Base-by-base conservation (phyloP, 2,888 invertebrate species). In the Drosophila recens region DNA sequence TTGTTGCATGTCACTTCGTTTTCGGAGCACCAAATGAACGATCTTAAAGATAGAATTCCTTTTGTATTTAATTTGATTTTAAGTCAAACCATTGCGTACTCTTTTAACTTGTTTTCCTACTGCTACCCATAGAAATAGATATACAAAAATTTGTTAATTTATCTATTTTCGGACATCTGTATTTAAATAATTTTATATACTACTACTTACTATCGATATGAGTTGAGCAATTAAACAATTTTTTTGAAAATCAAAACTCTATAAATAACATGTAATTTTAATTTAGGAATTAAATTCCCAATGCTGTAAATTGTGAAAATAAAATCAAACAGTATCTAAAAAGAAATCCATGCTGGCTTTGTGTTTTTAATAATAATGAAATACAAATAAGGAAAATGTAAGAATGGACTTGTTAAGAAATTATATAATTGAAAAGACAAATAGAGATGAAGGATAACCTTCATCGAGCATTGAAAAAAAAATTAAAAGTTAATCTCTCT, bases 51-150 rank as follows among this genome's bases (percentile, higher is more conserved):
- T 76, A 48, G 48, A 79, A 84, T 84, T 84, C 73, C 71, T 81
- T 75, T 81, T 67, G 75, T 84, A 87, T 81, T 76, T 77, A 72
- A 69, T 75, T 80, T 75, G 70, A 74, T 71, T 70, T 68, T 82
- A 85, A 87, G 86, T 67, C 57, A 43, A 64, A 34, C 17, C 34
- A 17, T 53, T 46, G 10, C 43, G 36, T 43, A 64, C 43, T 20
- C 23, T 52, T 80, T 72, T 49, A 80, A 63, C 23, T 57, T 64
- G 63, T 72, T 67, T 49, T 34, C 15, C 20, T 23, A 6, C 13
- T 66, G 45, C 54, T 66, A 46, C 15, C 34, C 34, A 34, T 17
- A 51, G 10, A 17, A 27, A 20, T 45, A 56, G 34, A 43, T 33
- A 27, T 17, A 30, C 67, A 75, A 62, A 62, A 58, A 17, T 45